Percentiles rank a stretch among this genome's conserved stretches.
Evolutionary conservation across 2,797 vertebrate genomes (phyloP).

Genomic region (Sus cebifrons): DNA sequence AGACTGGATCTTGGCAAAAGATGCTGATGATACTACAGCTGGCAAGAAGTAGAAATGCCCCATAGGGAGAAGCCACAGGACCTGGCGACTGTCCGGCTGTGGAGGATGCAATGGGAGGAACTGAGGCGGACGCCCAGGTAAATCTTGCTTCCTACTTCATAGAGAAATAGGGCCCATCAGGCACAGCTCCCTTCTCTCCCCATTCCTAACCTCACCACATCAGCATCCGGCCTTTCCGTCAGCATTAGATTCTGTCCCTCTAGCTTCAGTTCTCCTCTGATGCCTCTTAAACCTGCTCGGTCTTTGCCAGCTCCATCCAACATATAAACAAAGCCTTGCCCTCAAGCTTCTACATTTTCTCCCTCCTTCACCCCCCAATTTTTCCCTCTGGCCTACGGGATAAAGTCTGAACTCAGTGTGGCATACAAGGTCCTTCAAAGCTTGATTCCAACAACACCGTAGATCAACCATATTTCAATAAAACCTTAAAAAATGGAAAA

Average conservation of each 20-base stretch:
- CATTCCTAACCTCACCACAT: not conserved
- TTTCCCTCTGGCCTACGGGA: slow-evolving; percentile 27
- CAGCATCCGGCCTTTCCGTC: not conserved
- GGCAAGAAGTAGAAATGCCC: slow-evolving; percentile 17
- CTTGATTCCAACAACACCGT: not conserved
- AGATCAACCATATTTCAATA: no score
- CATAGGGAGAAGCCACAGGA: not conserved
- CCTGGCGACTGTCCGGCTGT: not conserved
- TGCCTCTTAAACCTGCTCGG: not conserved
- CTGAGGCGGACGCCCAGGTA: not conserved
- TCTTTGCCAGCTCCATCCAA: not conserved
- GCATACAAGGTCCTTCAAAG: not conserved
- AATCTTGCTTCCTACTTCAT: not conserved
- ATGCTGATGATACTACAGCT: not conserved
- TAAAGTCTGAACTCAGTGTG: not conserved
- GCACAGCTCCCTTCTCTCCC: not conserved
- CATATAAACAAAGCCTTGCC: not conserved
- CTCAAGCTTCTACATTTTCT: not conserved
- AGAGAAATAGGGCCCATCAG: not conserved
- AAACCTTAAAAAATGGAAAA: no score
- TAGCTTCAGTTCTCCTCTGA: not conserved
- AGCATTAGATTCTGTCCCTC: not conserved
- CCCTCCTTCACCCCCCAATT: not conserved
- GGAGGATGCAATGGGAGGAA: not conserved
- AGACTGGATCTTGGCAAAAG: not conserved